Percentiles rank a stretch among this genome's conserved stretches.
Conservation (phyloP, 2,113 vertebrate genomes). For the Tetrax tetrax region DNA sequence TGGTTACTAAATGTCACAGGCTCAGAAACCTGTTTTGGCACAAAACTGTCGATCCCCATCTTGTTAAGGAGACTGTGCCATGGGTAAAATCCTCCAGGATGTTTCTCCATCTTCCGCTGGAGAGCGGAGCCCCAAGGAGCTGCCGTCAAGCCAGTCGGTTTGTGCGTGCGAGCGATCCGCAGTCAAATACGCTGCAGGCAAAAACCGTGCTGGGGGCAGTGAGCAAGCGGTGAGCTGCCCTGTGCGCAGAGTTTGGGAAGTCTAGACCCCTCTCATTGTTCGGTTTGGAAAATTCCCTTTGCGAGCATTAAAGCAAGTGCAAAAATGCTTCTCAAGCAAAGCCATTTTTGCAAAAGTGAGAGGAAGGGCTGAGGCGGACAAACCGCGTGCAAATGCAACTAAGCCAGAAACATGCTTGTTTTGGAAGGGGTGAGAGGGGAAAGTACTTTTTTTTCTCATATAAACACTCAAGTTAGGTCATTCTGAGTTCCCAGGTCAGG, state of each 20-base stretch:
- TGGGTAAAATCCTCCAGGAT: neutral
- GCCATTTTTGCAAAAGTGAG: neutral
- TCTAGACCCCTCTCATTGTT: too few relatives aligned
- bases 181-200: neutral
- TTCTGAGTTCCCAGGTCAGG: neutral
- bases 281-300: neutral
- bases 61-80: neutral
- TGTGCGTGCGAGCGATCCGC: neutral
- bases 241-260: neutral
- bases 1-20: neutral
- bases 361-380: neutral
- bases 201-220: neutral
- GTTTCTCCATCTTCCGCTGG: neutral
- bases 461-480: neutral
- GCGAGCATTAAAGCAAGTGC: accelerated
- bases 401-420: neutral
- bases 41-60: neutral
- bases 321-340: neutral
- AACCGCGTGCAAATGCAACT: neutral
- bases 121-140: neutral
- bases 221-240: neutral
- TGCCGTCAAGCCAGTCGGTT: neutral
- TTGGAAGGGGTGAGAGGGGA: neutral
- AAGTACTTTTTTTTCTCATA: neutral
- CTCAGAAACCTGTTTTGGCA: neutral